A percentile compares a stretch with the other conserved stretches of the same genome.
Conservation (phyloP, 2,888 invertebrate species). For the Noctua janthina region DNA sequence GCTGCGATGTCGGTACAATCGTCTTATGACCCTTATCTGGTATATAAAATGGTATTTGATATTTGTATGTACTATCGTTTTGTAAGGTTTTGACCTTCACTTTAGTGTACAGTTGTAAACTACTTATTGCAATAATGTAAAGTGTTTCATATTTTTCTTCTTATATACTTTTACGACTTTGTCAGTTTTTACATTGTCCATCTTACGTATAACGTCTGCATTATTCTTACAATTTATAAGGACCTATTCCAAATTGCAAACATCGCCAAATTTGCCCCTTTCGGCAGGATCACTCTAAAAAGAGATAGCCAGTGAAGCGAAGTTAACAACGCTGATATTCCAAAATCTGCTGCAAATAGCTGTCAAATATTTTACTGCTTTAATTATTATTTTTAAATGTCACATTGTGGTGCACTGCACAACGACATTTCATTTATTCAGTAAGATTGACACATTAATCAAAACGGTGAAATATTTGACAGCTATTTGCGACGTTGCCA, state of each 20-base stretch:
- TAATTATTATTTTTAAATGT: not conserved
- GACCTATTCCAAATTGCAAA: not conserved
- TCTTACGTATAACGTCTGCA: not conserved
- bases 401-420: not conserved
- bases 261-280: too few relatives aligned
- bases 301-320: not conserved
- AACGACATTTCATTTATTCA: not conserved
- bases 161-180: not conserved
- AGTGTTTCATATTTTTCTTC: conserved; percentile 5
- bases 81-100: conserved; percentile 19
- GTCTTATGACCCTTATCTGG: conserved; percentile 55
- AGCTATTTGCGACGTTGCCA: not conserved
- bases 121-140: conserved; percentile 27
- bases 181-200: not conserved
- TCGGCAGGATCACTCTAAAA: not conserved
- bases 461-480: not conserved
- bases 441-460: conserved; percentile 1
- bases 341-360: not conserved
- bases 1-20: conserved; percentile 55
- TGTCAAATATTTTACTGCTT: not conserved
- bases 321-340: not conserved
- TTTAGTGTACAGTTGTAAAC: conserved; percentile 29
- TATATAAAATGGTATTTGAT: conserved; percentile 55
- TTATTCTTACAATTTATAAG: not conserved
- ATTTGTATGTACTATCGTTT: conserved; percentile 45